A percentile compares a stretch with the other conserved stretches of the same genome.
phyloP scores from a whole-genome alignment of 2,113 vertebrate genomes.

The Morone chrysops region DNA sequence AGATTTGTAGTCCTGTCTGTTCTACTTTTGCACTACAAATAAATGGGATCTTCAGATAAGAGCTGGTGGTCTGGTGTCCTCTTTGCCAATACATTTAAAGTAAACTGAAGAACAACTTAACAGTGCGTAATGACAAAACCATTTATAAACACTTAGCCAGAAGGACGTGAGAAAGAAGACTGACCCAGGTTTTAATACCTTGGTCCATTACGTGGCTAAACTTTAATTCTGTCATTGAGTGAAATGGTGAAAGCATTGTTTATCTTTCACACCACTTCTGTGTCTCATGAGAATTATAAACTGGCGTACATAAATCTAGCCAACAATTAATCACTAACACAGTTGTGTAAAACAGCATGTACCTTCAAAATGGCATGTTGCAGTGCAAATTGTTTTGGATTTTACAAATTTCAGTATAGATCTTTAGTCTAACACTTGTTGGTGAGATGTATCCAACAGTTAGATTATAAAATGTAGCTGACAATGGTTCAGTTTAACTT shows the following conservation, averaged over 20 bases:
- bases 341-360: background rate
- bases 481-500: background rate
- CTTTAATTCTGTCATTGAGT: slow-evolving; percentile 9
- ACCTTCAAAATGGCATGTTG: background rate
- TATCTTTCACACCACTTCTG: background rate
- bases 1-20: slow-evolving; percentile 60
- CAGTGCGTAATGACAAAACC: no score
- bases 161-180: background rate
- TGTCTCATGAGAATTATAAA: background rate
- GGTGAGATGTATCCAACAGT: background rate
- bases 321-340: background rate
- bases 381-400: background rate
- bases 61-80: slow-evolving; percentile 7
- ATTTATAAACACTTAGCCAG: background rate
- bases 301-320: background rate
- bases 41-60: slow-evolving; percentile 70
- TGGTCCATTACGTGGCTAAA: background rate
- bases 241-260: slow-evolving; percentile 44
- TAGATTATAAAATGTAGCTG: background rate
- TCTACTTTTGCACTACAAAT: slow-evolving; percentile 79
- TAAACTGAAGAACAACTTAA: background rate
- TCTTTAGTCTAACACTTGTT: background rate
- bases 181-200: slow-evolving; percentile 21
- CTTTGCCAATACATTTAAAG: background rate
- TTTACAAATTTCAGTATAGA: background rate